Conservation (phyloP, 2,113 vertebrate species). For the Cervus canadensis region DNA sequence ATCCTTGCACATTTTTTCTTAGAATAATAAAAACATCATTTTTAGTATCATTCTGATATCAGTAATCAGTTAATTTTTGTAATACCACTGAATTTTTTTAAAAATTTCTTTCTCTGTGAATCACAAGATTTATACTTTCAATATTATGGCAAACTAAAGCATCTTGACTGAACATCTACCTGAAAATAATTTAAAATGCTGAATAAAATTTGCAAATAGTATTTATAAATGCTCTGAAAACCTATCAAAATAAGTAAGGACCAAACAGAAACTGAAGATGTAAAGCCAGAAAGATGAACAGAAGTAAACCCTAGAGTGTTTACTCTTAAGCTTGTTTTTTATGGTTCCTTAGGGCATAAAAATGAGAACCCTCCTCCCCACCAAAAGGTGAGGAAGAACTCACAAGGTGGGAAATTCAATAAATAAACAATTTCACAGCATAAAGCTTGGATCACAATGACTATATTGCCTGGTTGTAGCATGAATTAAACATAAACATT, state of each 20-base stretch:
- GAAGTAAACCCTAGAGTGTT: background rate
- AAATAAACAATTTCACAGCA: background rate
- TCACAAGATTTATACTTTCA: background rate
- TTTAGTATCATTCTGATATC: background rate
- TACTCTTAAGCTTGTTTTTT: background rate
- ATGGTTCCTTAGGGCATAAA: background rate
- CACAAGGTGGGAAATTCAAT: background rate
- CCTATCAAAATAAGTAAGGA: background rate
- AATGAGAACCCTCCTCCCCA: background rate
- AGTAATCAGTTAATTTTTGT: background rate
- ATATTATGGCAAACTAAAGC: background rate
- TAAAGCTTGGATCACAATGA: background rate
- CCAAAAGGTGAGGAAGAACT: background rate
- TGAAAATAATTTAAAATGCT: background rate
- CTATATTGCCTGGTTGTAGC: background rate
- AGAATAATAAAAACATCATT: background rate
- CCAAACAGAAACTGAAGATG: background rate
- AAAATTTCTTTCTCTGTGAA: background rate
- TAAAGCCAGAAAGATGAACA: background rate
- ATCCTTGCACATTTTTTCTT: background rate
- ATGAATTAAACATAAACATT: background rate
- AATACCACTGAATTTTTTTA: background rate
- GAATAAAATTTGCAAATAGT: background rate
- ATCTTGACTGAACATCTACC: background rate
- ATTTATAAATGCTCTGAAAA: background rate